Evolutionary conservation across 2,113 vertebrate species (phyloP), one percentile per base, ranked within the genome.

Genomic region (Saguinus midas): DNA sequence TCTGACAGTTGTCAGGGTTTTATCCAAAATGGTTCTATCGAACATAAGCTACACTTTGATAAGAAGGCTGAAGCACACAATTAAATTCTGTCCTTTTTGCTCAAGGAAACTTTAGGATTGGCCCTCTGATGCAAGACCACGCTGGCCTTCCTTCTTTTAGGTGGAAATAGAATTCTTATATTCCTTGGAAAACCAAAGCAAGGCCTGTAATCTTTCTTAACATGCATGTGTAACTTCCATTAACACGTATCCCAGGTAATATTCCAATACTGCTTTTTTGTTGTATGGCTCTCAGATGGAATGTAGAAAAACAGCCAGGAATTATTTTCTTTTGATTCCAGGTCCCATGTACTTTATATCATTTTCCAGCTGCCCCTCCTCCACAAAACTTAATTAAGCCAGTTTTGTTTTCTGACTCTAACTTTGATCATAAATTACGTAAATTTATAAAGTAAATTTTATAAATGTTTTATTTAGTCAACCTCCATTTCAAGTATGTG

Each of bases 251-350:
- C 20, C 57, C 43, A 13, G 75, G 86, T 93, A 84, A n/a, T 90
- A 48, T 45, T 95, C 86, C 64, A 92, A 23, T 40, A 58, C 12
- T n/a, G 43, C 94, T 91, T 94, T 96, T 94, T 95, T 97, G 90
- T 86, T 96, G 66, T 58, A 78, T 92, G 96, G 72, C 52, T 97
- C 75, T 95, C 82, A 75, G 82, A 1, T 0, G 57, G 45, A 48
- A 87, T 88, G 88, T 58, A 45, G 23, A 95, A 96, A n/a, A 57
- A 52, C 48, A 93, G 85, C 92, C 85, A 97, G 87, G 52, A 98
- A 96, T 91, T 27, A 52, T 97, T 96, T 96, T 94, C 83, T 83
- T 87, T 91, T 66, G 75, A 91, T 97, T 96, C 57, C 64, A 96
- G 17, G 32, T 95, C 87, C 16, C 73, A 52, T 91, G 96, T 93